Evolutionary conservation across 2,113 vertebrate species (phyloP).

Genomic region (Brachypodius melanocephalos): DNA sequence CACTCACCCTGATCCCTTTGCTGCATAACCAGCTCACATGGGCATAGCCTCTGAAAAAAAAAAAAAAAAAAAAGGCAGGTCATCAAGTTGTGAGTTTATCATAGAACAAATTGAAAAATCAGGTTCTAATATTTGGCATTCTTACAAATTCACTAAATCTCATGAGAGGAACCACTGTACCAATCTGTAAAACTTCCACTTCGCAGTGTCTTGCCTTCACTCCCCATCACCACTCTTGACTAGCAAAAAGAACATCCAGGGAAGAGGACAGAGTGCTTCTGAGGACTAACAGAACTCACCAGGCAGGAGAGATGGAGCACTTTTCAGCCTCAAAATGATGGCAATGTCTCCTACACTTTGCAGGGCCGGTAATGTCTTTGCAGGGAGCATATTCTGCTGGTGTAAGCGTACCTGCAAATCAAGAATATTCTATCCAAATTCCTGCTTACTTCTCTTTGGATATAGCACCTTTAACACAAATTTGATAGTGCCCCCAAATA

Average conservation of each 20-base stretch:
- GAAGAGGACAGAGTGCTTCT: neutral
- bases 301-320: neutral
- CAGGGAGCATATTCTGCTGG: neutral
- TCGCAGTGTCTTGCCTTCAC: neutral
- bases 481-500: neutral
- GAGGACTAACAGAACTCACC: neutral
- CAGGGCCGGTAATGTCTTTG: neutral
- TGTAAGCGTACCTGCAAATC: neutral
- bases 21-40: neutral
- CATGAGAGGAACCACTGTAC: neutral
- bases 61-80: neutral
- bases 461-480: neutral
- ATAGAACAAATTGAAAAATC: neutral
- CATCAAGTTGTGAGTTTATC: neutral
- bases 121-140: neutral
- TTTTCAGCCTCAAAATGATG: neutral
- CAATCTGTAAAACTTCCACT: neutral
- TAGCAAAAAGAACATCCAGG: neutral
- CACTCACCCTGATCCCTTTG: neutral
- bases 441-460: neutral
- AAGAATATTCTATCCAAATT: neutral
- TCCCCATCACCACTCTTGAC: neutral
- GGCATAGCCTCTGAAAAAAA: neutral
- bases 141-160: neutral
- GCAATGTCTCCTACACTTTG: neutral